Percentiles rank a stretch among this genome's conserved stretches.
These are phyloP conservation scores for Heliconius cydno DNA, from an alignment of 2,888 invertebrate genomes.

Conservation along the genomic window DNA sequence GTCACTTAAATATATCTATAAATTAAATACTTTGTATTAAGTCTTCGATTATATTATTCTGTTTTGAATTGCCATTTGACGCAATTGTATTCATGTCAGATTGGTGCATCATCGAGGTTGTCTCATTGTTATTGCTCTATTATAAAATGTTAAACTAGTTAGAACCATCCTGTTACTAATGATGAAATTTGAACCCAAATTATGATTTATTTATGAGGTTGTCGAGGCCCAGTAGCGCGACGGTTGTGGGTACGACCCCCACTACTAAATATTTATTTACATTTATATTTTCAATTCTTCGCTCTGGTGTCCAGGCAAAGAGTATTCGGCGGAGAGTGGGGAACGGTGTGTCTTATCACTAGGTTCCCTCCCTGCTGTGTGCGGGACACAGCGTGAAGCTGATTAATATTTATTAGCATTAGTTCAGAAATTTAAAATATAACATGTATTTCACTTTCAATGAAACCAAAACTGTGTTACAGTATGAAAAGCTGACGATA, in stretches of 20 bases:
- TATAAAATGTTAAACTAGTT: constrained; percentile 12
- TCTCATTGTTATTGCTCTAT: constrained; percentile 1
- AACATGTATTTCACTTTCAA: neutral
- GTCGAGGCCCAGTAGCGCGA: too few relatives aligned
- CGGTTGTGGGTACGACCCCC: too few relatives aligned
- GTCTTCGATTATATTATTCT: neutral
- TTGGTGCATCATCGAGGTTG: constrained; percentile 2
- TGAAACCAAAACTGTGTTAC: neutral
- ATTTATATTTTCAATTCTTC: too few relatives aligned
- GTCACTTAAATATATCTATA: too few relatives aligned
- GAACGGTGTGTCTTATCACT: too few relatives aligned
- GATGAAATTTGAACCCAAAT: neutral
- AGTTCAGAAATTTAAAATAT: neutral
- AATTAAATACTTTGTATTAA: too few relatives aligned
- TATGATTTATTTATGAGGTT: neutral
- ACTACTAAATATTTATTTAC: too few relatives aligned
- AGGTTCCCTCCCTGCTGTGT: too few relatives aligned
- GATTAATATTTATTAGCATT: neutral
- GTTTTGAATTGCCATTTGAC: neutral
- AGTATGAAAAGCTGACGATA: neutral
- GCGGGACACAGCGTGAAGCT: too few relatives aligned
- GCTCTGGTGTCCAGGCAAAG: too few relatives aligned
- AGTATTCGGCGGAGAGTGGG: too few relatives aligned
- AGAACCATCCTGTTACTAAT: constrained; percentile 14
- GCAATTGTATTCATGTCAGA: neutral